Base-by-base conservation (phyloP, 2,888 invertebrate genomes). In the Rhimphoctona megacephalus region DNA sequence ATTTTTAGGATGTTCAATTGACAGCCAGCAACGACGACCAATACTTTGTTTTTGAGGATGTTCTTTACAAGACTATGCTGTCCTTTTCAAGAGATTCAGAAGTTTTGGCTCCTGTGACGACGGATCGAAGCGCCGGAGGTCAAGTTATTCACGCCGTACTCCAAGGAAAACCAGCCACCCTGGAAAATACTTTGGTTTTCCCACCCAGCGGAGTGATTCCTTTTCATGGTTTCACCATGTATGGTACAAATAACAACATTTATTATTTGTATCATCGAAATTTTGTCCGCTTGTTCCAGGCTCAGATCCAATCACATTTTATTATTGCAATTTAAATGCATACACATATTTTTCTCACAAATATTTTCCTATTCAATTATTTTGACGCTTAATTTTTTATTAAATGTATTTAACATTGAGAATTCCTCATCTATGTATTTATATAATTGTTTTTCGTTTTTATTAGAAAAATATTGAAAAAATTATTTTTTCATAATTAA, bases 21-120 rank as follows among this genome's bases (percentile, higher is more conserved):
- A 99, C 99, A 0, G 98, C 99, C 0, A 98, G 98, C 14, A 99
- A 99, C 94, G 99, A 99, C 93, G 99, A 99, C 94, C 99, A 99
- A 94, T 99, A 99, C 94, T 99, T 99, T 94, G 99, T 99, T 0
- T 99, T 99, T 94, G 99, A 99, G 95, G 99, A 99, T 94, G 96
- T 98, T 80, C 95, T 99, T 1, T 98, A 98, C 94, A 99, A 99
- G 96, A 97, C 97, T 36, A 96, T 98, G 96, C 94, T 99, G 79
- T 98, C 98, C 91, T 99, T 99, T 94, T 98, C 98, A 17, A 96
- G 99, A 84, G 99, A 99, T 94, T 96, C 96, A 0, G 97, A 97
- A 91, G 96, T 99, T 57, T 95, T 98, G 89, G 96, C 96, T 77
- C 96, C 96, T 83, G 96, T 98, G 81, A 96, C 96, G 72, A 95